Conservation (phyloP, 2,888 invertebrate genomes). For the Anorthoa munda region DNA sequence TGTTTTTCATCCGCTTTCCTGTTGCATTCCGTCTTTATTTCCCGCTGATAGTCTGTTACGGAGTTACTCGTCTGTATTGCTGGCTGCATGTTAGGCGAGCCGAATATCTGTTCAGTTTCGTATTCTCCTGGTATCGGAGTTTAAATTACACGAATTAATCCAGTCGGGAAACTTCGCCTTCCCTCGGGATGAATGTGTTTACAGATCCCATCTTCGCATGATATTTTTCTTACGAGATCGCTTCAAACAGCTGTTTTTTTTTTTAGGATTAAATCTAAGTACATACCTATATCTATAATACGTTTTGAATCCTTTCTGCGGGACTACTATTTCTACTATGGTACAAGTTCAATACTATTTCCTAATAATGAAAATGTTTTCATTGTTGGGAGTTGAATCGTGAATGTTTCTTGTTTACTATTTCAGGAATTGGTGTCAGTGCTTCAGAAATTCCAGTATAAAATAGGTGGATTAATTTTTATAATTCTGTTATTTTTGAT, state of each 20-base stretch:
- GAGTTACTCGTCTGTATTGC: conserved; percentile 62
- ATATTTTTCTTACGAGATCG: conserved; percentile 67
- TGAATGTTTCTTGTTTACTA: conserved; percentile 50
- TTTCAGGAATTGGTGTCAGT: conserved; percentile 35
- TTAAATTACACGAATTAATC: conserved; percentile 88
- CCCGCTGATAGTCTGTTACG: conserved; percentile 13
- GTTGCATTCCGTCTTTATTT: conserved; percentile 38
- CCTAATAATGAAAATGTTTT: conserved; percentile 44
- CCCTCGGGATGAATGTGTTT: conserved; percentile 78
- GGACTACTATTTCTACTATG: conserved; percentile 4
- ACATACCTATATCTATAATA: background rate
- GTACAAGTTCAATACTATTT: conserved; percentile 22
- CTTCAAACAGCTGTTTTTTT: conserved; percentile 32
- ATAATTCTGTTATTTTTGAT: conserved; percentile 24
- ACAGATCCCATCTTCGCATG: conserved; percentile 68
- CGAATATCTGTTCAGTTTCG: conserved; percentile 80
- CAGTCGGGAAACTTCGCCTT: conserved; percentile 77
- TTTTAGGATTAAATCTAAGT: conserved; percentile 30
- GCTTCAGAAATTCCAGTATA: conserved; percentile 40
- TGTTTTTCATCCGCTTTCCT: conserved; percentile 47
- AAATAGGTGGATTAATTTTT: conserved; percentile 26
- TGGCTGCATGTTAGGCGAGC: conserved; percentile 60
- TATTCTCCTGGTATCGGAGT: conserved; percentile 86
- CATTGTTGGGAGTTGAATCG: conserved; percentile 35
- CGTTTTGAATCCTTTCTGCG: background rate